A percentile compares a stretch with the other conserved stretches of the same genome.
These are phyloP conservation scores for Meganola albula DNA, from an alignment of 2,888 invertebrate genomes.

Conservation along the genomic window DNA sequence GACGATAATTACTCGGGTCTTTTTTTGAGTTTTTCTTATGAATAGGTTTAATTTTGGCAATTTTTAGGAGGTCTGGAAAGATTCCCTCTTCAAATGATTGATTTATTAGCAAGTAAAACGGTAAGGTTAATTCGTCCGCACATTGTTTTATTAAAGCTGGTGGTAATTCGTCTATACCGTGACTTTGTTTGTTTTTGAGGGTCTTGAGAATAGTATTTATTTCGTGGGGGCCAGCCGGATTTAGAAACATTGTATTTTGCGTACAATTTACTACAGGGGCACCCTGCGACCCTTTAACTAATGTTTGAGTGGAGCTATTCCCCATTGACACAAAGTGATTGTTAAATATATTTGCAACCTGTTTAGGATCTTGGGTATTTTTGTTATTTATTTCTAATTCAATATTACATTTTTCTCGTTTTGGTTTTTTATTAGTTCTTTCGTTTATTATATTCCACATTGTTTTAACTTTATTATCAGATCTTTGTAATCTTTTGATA, in stretches of 20 bases:
- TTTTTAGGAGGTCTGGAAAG: constrained; percentile 13
- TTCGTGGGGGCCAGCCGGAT: constrained; percentile 4
- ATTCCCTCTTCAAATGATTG: constrained; percentile 9
- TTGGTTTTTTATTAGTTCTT: too few species aligned
- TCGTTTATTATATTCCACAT: too few species aligned
- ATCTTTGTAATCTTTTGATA: too few species aligned
- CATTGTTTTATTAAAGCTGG: constrained; percentile 9
- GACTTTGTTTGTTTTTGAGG: constrained; percentile 8
- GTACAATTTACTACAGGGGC: too few species aligned
- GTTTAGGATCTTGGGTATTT: too few species aligned
- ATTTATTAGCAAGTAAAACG: constrained; percentile 8
- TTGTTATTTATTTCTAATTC: too few species aligned
- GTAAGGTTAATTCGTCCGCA: constrained; percentile 3
- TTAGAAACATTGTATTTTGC: constrained; percentile 2
- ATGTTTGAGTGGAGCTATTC: too few species aligned
- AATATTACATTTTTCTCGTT: too few species aligned
- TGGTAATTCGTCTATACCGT: constrained; percentile 9
- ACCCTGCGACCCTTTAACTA: too few species aligned
- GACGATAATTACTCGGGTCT: constrained; percentile 4
- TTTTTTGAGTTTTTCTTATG: constrained; percentile 9
- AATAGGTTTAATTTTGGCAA: constrained; percentile 12
- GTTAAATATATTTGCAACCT: too few species aligned
- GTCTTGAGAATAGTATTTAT: constrained; percentile 3
- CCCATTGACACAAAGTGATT: too few species aligned
- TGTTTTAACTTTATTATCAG: too few species aligned